phyloP scores from a whole-genome alignment of 2,888 invertebrate genomes.

The Lepidocyrtoides sp. region DNA sequence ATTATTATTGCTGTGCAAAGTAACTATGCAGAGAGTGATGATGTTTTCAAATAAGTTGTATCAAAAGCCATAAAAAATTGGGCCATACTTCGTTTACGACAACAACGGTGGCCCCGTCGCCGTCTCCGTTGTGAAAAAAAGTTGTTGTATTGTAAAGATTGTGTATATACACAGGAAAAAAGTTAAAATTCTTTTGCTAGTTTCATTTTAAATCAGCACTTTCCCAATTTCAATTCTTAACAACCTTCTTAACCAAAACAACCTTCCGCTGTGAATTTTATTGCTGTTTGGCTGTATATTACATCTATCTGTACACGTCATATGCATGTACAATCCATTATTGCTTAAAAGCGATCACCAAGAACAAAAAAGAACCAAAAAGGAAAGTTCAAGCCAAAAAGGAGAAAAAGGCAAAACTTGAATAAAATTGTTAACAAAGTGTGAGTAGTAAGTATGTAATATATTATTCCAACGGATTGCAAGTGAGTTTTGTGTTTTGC shows the following conservation, averaged over 20 bases:
- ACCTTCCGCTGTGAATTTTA: constrained; percentile 73
- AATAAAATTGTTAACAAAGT: constrained; percentile 41
- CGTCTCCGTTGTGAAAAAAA: neutral
- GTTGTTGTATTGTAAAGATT: neutral
- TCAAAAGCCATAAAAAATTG: constrained; percentile 64
- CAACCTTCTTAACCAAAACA: constrained; percentile 48
- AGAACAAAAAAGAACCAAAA: constrained; percentile 34
- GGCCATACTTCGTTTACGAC: constrained; percentile 64
- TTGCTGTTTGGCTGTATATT: constrained; percentile 50
- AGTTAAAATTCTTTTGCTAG: constrained; percentile 63
- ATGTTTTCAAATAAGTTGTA: constrained; percentile 67
- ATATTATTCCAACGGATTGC: constrained; percentile 39
- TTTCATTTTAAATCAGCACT: constrained; percentile 68
- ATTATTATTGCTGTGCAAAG: constrained; percentile 21
- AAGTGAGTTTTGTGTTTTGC: too few species aligned
- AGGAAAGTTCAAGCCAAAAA: constrained; percentile 23
- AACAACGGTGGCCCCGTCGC: constrained; percentile 50
- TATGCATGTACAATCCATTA: neutral
- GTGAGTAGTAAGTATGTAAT: constrained; percentile 3
- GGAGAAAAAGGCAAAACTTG: constrained; percentile 31
- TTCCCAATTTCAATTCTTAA: constrained; percentile 64
- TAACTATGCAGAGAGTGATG: too few species aligned
- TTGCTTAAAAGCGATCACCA: constrained; percentile 14
- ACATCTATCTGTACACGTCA: constrained; percentile 17
- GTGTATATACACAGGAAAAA: neutral